Base-by-base conservation (phyloP, 2,797 vertebrate genomes). In the Cirrhinus molitorella region DNA sequence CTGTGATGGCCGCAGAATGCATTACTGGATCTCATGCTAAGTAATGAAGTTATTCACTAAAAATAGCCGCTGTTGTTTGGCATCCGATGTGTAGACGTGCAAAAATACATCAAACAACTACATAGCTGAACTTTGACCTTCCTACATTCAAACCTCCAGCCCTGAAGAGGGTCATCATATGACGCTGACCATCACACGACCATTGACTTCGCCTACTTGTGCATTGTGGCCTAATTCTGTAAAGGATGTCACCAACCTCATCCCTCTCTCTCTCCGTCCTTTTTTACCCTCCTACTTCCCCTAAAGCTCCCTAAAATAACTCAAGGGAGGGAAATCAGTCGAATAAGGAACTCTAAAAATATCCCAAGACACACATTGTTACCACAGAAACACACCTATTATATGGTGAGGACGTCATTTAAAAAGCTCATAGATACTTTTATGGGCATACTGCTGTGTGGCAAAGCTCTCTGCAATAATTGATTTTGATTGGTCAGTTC, bases 321-420 rank as follows among this genome's bases (percentile, higher is more conserved):
- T 79, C 81, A 51, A 55, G 65, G 61, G 28, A 79, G 31, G 34
- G 45, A 73, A 77, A 78, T 85, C 83, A 71, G 57, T 84, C 76
- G 83, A 85, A 87, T 86, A 83, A 85, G 89, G 87, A 86, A 71
- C 79, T 28, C 88, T 89, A 88, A 90, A 90, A 87, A 90, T 87
- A 92, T 23, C 19, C 43, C 17, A 19, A 70, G 63, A 83, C 63
- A 74, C 74, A 74, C 7, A 12, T n/a, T 40, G 40, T 84, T 83
- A 86, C 87, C 13, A 43, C 72, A 81, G 43, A 71, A 45, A n/a
- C 16, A 37, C 74, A 80, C 47, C 12, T 40, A 57, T 51, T 77
- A 71, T 25, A 47, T 4, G 3, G n/a, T 23, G 49, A 57, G 53
- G 65, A 71, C 45, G 23, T 81, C 63, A 51, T 45, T 63, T 34